Percentiles rank a stretch among this genome's conserved stretches.
These are phyloP conservation scores for Ernsta delagoae DNA, from an alignment of 2,888 invertebrate species.

Conservation along the genomic window DNA sequence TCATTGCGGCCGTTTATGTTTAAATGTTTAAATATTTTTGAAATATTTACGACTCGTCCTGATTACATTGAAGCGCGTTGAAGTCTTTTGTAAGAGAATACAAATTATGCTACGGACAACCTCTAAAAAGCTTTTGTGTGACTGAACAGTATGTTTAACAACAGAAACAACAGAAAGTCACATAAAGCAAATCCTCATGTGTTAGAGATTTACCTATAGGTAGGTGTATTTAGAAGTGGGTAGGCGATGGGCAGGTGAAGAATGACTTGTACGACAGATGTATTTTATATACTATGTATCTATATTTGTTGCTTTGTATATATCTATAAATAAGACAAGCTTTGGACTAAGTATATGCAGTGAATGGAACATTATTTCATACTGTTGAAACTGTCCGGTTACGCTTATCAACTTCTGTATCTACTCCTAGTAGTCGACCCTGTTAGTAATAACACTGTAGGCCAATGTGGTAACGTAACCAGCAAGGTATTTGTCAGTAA, in stretches of 20 bases:
- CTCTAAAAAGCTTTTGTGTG: background rate
- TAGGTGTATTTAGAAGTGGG: too few relatives aligned
- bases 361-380: slow-evolving; percentile 53
- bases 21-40: too few relatives aligned
- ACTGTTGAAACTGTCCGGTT: slow-evolving; percentile 63
- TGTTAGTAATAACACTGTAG: slow-evolving; percentile 56
- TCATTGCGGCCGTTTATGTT: too few relatives aligned
- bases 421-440: slow-evolving; percentile 54
- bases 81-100: slow-evolving; percentile 55
- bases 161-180: too few relatives aligned
- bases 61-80: slow-evolving; percentile 52
- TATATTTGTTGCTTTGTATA: too few relatives aligned
- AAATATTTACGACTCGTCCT: background rate
- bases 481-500: slow-evolving; percentile 55
- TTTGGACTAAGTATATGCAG: slow-evolving; percentile 47
- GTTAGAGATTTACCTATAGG: too few relatives aligned
- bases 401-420: slow-evolving; percentile 54
- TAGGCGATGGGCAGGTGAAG: too few relatives aligned
- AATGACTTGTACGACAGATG: too few relatives aligned
- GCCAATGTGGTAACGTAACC: slow-evolving; percentile 60
- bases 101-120: background rate
- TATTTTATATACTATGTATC: too few relatives aligned
- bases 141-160: background rate
- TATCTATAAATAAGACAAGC: background rate
- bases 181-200: too few relatives aligned